Base-by-base conservation (phyloP, 2,888 invertebrate genomes). In the Tinea trinotella region DNA sequence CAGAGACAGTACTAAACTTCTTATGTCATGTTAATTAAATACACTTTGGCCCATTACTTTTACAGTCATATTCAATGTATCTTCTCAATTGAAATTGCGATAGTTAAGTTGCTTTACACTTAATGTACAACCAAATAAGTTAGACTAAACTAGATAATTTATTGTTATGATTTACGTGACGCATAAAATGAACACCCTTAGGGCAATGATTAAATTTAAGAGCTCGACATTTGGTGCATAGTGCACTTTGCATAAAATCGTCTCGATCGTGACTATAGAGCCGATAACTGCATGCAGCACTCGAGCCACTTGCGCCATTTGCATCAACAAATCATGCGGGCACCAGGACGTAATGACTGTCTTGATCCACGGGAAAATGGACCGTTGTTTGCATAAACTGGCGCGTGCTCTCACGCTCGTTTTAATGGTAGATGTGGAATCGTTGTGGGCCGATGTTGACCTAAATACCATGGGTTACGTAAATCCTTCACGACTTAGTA, bases 301-400 rank as follows among this genome's bases (percentile, higher is more conserved):
- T 73, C 75, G 76, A 72, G 71, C 64, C 59, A 60, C 59, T 81
- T 81, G 72, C 74, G 71, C 76, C 76, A 81, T 59, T 59, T 44
- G 56, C 61, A 60, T 61, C 60, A 55, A 61, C 58, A 58, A 59
- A 57, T 57, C 59, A 58, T 58, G 56, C 57, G 55, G 58, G 60
- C 56, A 58, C 57, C 57, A 60, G 70, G 70, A 71, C 68, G 64
- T 79, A 78, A 81, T 80, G 71, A 72, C 71, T 65, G 68, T 66
- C 70, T 70, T 71, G 71, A 66, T 70, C 67, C 68, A 66, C 66
- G 68, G 67, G 71, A 68, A 71, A 73, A 73, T 68, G 66, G 66
- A 61, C 64, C 64, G 71, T 71, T 70, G 74, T 79, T 81, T 75
- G 72, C 76, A 77, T 77, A 74, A 76, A 74, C 70, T 62, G 61